Base-by-base conservation (phyloP, 2,113 vertebrate species). In the human region DNA sequence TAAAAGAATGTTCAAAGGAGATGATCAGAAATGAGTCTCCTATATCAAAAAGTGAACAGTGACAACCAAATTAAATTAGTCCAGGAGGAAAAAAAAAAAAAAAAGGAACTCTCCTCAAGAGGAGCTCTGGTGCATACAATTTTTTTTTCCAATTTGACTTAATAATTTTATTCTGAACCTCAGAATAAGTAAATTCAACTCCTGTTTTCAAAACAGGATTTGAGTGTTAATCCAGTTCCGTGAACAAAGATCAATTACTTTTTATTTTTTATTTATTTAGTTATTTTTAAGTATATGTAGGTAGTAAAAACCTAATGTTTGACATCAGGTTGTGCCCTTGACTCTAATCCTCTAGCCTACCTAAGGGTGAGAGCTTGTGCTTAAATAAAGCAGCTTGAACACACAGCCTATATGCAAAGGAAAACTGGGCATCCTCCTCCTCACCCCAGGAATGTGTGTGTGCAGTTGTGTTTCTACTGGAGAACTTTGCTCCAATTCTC, bases 51-150 rank as follows among this genome's bases (percentile, higher is more conserved):
- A 72, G 25, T 57, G 66, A 91, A 23, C 75, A 90, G 13, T 16
- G 5, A 64, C 82, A 93, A 94, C 72, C 50, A 48, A 81, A 80
- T 90, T 94, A 93, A 96, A 96, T 75, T 64, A 90, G 78, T 96
- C 90, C 40, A 0, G 1, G 73, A 93, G 64, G 0, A 27, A 61
- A 61, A 10, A 61, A 12, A 61, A 61, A 55, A 8, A 57, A 57
- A 57, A 8, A 23, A 23, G 23, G 25, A 64, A 30, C 2, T 23
- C 32, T 93, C 35, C 27, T 23, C 10, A 87, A 45, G n/a, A 85
- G 23, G 32, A 73, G 7, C 12, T 89, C 55, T 68, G 18, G 59
- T 50, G 38, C 61, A 48, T 57, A 89, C 1, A 27, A 70, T 48
- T 55, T 83, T 70, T 55, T 85, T 45, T n/a, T 80, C 17, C 38